phyloP scores from a whole-genome alignment of 2,888 invertebrate genomes.

The Rambutsinella grinnellia region DNA sequence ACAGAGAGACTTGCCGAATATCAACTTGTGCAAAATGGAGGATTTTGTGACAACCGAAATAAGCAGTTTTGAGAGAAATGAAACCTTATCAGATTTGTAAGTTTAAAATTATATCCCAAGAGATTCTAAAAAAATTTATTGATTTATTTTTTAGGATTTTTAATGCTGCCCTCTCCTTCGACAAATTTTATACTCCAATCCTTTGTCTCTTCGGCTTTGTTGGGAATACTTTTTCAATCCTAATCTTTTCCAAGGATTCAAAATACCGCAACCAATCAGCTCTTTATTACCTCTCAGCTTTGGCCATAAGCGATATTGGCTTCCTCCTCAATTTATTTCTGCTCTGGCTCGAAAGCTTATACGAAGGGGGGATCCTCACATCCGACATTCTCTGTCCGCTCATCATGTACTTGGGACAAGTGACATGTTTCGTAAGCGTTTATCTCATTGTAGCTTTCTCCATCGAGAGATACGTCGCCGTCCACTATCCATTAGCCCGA shows the following conservation, averaged over 20 bases:
- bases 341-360: constrained; percentile 74
- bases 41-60: too few relatives aligned
- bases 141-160: not conserved
- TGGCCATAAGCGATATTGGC: constrained; percentile 83
- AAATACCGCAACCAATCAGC: constrained; percentile 81
- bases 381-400: not conserved
- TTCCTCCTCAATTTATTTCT: constrained; percentile 79
- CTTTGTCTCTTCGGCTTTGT: constrained; percentile 78
- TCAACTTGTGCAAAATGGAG: constrained; percentile 16
- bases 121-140: not conserved
- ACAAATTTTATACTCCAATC: constrained; percentile 79
- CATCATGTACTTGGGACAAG: constrained; percentile 66
- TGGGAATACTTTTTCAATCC: constrained; percentile 81
- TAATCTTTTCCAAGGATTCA: constrained; percentile 78
- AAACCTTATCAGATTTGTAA: too few relatives aligned
- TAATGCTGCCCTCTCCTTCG: constrained; percentile 63
- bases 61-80: too few relatives aligned
- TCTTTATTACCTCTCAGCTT: constrained; percentile 81
- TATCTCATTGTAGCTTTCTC: constrained; percentile 91
- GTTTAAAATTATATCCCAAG: too few relatives aligned
- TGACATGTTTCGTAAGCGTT: not conserved
- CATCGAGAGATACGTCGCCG: constrained; percentile 85
- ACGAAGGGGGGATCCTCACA: not conserved
- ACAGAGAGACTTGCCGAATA: too few relatives aligned
- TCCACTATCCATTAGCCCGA: constrained; percentile 77